phyloP scores from a whole-genome alignment of 2,888 invertebrate genomes.

The Drosophila barbarae region DNA sequence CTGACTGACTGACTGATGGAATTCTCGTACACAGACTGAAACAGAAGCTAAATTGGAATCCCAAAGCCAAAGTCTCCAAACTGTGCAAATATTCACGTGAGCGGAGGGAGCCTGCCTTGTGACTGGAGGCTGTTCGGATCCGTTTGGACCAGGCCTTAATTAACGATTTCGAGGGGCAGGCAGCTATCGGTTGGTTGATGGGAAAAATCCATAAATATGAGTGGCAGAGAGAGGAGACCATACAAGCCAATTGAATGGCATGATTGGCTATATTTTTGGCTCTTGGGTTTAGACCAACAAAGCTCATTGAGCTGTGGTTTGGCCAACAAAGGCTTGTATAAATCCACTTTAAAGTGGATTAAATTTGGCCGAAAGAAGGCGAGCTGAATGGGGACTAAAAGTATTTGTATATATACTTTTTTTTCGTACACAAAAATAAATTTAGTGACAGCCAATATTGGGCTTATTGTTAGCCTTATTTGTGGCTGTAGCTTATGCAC shows the following conservation, averaged over 20 bases:
- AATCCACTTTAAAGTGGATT: constrained; percentile 4
- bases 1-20: constrained; percentile 29
- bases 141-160: constrained; percentile 48
- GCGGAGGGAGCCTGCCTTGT: constrained; percentile 21
- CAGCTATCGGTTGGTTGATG: constrained; percentile 7
- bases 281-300: constrained; percentile 7
- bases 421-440: not conserved
- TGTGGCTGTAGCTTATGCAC: too few species aligned
- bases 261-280: constrained; percentile 24
- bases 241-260: constrained; percentile 20
- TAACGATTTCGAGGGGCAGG: constrained; percentile 39
- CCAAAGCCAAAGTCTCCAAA: constrained; percentile 44
- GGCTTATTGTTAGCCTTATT: constrained; percentile 1
- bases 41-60: constrained; percentile 32
- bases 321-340: constrained; percentile 11
- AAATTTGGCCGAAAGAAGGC: not conserved
- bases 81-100: constrained; percentile 65
- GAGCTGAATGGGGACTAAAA: not conserved
- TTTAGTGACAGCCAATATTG: not conserved
- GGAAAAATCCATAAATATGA: constrained; percentile 19
- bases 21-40: constrained; percentile 11
- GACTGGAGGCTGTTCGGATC: constrained; percentile 29
- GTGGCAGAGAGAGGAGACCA: not conserved
- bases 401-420: not conserved
- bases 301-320: not conserved